Conservation (phyloP, 1,140 invertebrate genomes). For the Alviniconcha marisindica region DNA sequence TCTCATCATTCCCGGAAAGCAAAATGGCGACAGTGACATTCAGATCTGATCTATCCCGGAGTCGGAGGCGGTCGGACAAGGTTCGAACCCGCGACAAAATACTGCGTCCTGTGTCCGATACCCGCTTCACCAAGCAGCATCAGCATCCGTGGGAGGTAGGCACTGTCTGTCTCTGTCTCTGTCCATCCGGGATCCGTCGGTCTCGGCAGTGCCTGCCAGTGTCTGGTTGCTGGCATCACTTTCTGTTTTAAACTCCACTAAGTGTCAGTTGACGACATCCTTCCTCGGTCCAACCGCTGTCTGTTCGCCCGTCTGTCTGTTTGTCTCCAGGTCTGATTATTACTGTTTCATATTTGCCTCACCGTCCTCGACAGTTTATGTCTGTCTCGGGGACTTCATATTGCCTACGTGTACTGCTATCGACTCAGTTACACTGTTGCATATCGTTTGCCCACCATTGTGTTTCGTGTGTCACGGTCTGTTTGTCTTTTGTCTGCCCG, state of each 20-base stretch:
- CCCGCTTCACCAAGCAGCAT: background rate
- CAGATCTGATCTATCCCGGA: background rate
- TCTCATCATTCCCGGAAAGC: background rate
- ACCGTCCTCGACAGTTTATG: too few species aligned
- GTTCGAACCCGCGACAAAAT: background rate
- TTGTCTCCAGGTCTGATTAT: background rate
- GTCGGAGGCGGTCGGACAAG: background rate
- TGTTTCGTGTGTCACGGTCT: too few species aligned
- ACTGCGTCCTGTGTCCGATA: constrained; percentile 4
- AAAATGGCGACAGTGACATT: constrained; percentile 33
- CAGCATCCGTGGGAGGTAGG: constrained; percentile 43
- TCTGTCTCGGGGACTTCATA: too few species aligned
- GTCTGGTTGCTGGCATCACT: too few species aligned
- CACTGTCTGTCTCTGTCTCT: background rate
- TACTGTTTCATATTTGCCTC: too few species aligned
- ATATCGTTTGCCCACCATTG: too few species aligned
- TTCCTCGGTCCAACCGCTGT: background rate
- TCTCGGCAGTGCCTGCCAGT: too few species aligned
- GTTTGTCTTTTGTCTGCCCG: background rate
- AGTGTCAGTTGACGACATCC: too few species aligned
- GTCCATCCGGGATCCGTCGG: too few species aligned
- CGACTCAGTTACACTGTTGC: too few species aligned
- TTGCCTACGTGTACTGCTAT: too few species aligned
- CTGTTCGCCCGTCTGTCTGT: background rate
- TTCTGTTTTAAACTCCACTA: too few species aligned